Percentiles rank a stretch among this genome's conserved stretches.
These are phyloP conservation scores for Perognathus longimembris DNA, from an alignment of 2,113 vertebrate genomes.

Conservation along the genomic window DNA sequence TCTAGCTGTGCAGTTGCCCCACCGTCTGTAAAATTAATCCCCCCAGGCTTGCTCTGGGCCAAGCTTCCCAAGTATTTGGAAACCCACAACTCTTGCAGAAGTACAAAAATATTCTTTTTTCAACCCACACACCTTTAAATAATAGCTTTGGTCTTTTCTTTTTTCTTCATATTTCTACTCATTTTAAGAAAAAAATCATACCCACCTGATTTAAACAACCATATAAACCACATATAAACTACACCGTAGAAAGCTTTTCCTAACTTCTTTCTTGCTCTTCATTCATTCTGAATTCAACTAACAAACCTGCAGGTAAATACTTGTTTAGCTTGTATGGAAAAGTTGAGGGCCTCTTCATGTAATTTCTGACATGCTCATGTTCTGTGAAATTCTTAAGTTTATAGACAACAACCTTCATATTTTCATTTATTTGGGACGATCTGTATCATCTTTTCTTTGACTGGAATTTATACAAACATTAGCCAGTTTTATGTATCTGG, in stretches of 20 bases:
- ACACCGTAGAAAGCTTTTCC: not conserved
- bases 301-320: not conserved
- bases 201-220: not conserved
- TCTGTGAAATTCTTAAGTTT: not conserved
- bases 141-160: not conserved
- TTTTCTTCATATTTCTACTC: not conserved
- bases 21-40: not conserved
- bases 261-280: accelerated
- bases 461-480: not conserved
- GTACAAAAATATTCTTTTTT: conserved; percentile 29
- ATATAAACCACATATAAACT: not conserved
- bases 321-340: not conserved
- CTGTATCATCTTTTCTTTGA: not conserved
- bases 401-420: not conserved
- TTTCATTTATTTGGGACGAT: not conserved
- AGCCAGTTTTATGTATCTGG: not conserved
- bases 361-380: no score
- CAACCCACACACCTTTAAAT: conserved; percentile 1
- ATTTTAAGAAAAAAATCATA: not conserved
- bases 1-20: not conserved
- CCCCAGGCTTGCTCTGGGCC: not conserved
- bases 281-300: not conserved
- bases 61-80: not conserved
- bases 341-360: not conserved
- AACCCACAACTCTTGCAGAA: not conserved